Evolutionary conservation across 2,113 vertebrate species (phyloP).

Genomic region (Tricholaema leucomelas): DNA sequence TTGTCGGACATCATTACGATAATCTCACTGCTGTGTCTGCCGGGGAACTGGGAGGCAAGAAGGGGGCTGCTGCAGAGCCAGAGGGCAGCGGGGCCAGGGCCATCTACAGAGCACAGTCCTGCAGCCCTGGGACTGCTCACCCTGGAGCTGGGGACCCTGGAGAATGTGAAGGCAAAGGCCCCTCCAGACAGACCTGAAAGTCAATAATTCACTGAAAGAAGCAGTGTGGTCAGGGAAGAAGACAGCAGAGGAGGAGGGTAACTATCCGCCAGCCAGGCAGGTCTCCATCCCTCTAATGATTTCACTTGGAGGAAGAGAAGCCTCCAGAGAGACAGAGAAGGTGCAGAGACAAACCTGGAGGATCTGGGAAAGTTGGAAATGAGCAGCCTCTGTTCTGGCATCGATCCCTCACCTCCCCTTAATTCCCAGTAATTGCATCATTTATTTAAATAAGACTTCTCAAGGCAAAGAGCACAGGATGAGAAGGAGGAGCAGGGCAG

Average conservation of each 20-base stretch:
- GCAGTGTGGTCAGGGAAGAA: fast-evolving
- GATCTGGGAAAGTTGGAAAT: conserved; percentile 15
- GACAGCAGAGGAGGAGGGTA: background rate
- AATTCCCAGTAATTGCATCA: conserved; percentile 43
- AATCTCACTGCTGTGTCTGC: conserved; percentile 51
- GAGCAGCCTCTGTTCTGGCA: conserved; percentile 37
- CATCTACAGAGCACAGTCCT: background rate
- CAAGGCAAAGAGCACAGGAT: background rate
- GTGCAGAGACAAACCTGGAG: background rate
- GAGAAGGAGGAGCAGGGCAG: background rate
- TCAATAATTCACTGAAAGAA: background rate
- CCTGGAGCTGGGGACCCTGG: background rate
- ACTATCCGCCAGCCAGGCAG: background rate
- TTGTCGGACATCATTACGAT: conserved; percentile 70
- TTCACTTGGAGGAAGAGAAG: background rate
- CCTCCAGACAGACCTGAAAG: background rate
- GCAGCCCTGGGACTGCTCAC: background rate
- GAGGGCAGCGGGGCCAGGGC: background rate
- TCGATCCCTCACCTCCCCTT: conserved; percentile 10
- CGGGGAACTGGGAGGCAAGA: background rate
- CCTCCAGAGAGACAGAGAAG: background rate
- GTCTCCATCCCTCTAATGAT: background rate
- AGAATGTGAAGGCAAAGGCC: background rate
- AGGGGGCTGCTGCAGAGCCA: background rate
- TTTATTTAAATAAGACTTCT: conserved; percentile 38